Conservation (phyloP, 2,888 invertebrate species). For the Drosophila neonasuta region DNA sequence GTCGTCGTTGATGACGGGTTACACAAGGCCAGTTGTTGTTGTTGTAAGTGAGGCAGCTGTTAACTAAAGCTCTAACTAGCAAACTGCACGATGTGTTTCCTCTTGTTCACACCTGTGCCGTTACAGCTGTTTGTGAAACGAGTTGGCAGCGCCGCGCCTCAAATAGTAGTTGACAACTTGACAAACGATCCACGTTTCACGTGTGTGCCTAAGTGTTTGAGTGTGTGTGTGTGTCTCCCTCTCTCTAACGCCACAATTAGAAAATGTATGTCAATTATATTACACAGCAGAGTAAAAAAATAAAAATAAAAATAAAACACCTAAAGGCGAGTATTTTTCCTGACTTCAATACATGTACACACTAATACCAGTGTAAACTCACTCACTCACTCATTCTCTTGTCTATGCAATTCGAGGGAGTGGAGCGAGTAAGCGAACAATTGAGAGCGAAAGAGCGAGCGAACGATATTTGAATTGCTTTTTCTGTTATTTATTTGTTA, state of each 20-base stretch:
- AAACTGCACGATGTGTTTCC: slow-evolving; percentile 24
- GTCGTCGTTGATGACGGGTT: neutral
- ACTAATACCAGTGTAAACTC: slow-evolving; percentile 1
- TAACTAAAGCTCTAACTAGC: slow-evolving; percentile 36
- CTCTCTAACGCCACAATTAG: slow-evolving; percentile 61
- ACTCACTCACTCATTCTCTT: slow-evolving; percentile 6
- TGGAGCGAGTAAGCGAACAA: slow-evolving; percentile 35
- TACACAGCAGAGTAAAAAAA: slow-evolving; percentile 41
- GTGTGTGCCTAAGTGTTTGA: neutral
- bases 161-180: slow-evolving; percentile 50
- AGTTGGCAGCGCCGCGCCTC: slow-evolving; percentile 53
- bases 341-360: slow-evolving; percentile 45
- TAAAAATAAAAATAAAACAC: slow-evolving; percentile 40
- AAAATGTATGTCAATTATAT: slow-evolving; percentile 74
- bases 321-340: slow-evolving; percentile 63
- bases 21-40: slow-evolving; percentile 38
- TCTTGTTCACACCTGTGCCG: slow-evolving; percentile 41
- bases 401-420: slow-evolving; percentile 40
- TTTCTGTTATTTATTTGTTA: slow-evolving; percentile 59
- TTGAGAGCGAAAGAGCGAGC: slow-evolving; percentile 4
- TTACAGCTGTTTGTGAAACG: slow-evolving; percentile 51
- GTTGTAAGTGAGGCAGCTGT: slow-evolving; percentile 32
- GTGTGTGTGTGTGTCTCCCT: slow-evolving; percentile 11
- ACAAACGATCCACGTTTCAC: slow-evolving; percentile 52
- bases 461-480: slow-evolving; percentile 57